Evolutionary conservation across 2,888 invertebrate species (phyloP).

Genomic region (Junonia oenone): DNA sequence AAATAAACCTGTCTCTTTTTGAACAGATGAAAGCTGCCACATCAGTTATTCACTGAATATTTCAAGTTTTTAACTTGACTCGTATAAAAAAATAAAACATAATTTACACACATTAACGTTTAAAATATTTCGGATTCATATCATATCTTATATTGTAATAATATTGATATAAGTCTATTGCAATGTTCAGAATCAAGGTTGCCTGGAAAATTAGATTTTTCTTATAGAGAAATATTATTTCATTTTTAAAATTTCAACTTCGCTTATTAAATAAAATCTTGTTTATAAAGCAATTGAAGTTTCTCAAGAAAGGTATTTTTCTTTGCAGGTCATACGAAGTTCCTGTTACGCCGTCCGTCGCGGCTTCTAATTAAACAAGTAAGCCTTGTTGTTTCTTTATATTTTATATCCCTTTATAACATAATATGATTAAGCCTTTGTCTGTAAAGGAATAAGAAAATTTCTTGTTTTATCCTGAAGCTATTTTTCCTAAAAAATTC

Average conservation of each 20-base stretch:
- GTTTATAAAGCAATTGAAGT: neutral
- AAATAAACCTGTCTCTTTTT: neutral
- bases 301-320: slow-evolving; percentile 28
- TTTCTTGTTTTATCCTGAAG: neutral
- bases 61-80: neutral
- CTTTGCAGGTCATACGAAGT: slow-evolving; percentile 63
- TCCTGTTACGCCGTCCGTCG: slow-evolving; percentile 65
- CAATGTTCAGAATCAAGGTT: no score
- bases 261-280: neutral
- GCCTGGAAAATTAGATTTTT: no score
- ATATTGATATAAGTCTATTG: no score
- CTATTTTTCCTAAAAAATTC: neutral
- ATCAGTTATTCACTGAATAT: neutral
- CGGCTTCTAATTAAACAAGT: slow-evolving; percentile 64
- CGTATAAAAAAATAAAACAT: neutral
- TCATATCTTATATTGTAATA: no score
- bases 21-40: neutral
- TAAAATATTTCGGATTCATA: no score
- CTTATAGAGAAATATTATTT: neutral
- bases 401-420: neutral
- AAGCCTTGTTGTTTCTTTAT: slow-evolving; percentile 35
- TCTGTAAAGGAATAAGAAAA: neutral
- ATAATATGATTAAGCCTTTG: neutral
- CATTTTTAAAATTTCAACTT: neutral
- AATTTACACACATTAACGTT: no score